Conservation (phyloP, 2,113 vertebrate species). For the Phylloscopus trochilus region DNA sequence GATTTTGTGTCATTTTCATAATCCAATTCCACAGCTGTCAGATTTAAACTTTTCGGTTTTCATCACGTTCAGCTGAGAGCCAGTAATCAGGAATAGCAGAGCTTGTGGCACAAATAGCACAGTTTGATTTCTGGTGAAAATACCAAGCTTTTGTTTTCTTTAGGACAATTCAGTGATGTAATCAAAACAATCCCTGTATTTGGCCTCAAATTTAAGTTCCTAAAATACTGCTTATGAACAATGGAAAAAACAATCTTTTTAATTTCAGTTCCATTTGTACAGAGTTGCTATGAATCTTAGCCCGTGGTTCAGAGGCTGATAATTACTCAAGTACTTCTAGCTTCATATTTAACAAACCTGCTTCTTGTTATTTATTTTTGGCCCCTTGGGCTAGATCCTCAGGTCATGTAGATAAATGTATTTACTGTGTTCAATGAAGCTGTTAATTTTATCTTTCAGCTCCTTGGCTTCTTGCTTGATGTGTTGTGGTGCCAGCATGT, state of each 20-base stretch:
- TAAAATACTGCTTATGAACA: background rate
- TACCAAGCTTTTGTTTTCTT: background rate
- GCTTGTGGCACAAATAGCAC: background rate
- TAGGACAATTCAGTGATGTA: background rate
- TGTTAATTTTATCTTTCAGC: background rate
- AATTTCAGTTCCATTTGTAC: background rate
- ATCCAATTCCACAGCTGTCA: constrained; percentile 6
- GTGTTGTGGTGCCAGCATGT: background rate
- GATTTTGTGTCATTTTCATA: background rate
- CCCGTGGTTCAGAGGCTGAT: background rate
- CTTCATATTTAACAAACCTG: background rate
- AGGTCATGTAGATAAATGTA: background rate
- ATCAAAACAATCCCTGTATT: background rate
- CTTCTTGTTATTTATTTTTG: background rate
- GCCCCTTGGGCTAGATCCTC: background rate
- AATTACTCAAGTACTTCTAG: background rate
- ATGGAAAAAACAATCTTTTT: background rate
- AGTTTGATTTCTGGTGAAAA: background rate
- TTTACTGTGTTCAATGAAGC: background rate
- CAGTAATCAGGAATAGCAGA: background rate
- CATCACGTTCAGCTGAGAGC: background rate
- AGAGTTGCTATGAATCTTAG: background rate
- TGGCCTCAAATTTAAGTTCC: background rate
- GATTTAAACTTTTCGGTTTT: background rate
- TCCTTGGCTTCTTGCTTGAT: background rate